Base-by-base conservation (phyloP, 2,888 invertebrate species). In the Globia sparganii region DNA sequence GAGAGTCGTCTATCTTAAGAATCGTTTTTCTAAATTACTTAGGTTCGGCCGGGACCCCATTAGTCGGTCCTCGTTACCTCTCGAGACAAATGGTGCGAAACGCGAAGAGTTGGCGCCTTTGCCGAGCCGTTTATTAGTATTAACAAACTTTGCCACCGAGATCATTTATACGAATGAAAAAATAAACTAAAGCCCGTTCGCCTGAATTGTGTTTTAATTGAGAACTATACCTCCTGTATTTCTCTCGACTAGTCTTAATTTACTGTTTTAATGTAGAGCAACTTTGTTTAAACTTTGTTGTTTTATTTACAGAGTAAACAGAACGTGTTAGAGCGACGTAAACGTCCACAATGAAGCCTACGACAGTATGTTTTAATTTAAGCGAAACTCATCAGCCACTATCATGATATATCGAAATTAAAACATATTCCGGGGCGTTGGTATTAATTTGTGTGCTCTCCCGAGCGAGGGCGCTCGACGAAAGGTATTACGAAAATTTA, bases 401-500 rank as follows among this genome's bases (percentile, higher is more conserved):
- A 88, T 87, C 86, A 86, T 83, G 87, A 88, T 91, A 88, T 90
- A 91, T 92, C 84, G 89, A 92, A 92, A 92, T 93, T 92, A 92
- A 93, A 94, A 94, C 92, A 94, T 93, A 93, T 93, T 92, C 91
- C 88, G 87, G 86, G 87, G 86, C 89, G 90, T 91, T 88, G 88
- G 89, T 93, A 94, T 94, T 94, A 94, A 94, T 95, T 93, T 93
- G 93, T 90, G 92, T 89, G 89, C 89, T 91, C 91, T 92, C 92
- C 77, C 91, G 91, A 89, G 90, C 90, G 93, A 92, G 91, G 89
- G 88, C 90, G 90, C 89, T 88, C 91, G 92, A 91, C 91, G 94
- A 94, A 94, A 94, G 94, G 94, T 94, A 94, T 94, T 94, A 94
- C 93, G 93, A 91, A 94, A 94, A 95, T 95, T 95, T 95, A 95